Percentiles rank a stretch among this genome's conserved stretches.
These are phyloP conservation scores for Lonchura striata DNA, from an alignment of 2,113 vertebrate species.

Conservation along the genomic window DNA sequence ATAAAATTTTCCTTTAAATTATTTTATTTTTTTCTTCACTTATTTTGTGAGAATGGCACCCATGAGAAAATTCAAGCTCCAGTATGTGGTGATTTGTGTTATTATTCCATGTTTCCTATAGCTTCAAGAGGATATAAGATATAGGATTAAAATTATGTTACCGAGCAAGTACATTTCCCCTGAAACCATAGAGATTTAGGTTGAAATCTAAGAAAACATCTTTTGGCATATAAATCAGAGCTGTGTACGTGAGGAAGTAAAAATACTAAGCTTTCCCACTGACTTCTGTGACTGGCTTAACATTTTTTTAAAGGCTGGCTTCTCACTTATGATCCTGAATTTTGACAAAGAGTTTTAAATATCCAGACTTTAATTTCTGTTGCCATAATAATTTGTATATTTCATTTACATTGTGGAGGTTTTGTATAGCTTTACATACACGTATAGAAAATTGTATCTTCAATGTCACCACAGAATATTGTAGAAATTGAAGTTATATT, in stretches of 20 bases:
- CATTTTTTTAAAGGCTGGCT: neutral
- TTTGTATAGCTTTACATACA: neutral
- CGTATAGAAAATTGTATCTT: neutral
- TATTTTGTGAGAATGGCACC: neutral
- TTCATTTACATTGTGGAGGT: neutral
- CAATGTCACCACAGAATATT: neutral
- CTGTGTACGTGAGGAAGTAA: neutral
- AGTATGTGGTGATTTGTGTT: neutral
- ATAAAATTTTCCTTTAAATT: neutral
- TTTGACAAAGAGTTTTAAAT: neutral
- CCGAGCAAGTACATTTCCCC: rapidly evolving
- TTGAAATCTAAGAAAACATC: neutral
- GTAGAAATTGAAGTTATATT: neutral
- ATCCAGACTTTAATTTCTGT: neutral
- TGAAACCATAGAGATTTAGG: neutral
- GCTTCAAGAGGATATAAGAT: neutral
- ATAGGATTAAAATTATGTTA: neutral
- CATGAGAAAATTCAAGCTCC: neutral
- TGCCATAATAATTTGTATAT: neutral
- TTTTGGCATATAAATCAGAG: neutral
- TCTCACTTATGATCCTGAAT: neutral
- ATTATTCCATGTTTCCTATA: neutral
- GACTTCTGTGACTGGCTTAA: neutral
- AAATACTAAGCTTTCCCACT: neutral
- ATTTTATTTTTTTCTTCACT: neutral